Percentiles rank a stretch among this genome's conserved stretches.
Conservation (phyloP, 2,888 invertebrate species). For the Xylocampa areola region DNA sequence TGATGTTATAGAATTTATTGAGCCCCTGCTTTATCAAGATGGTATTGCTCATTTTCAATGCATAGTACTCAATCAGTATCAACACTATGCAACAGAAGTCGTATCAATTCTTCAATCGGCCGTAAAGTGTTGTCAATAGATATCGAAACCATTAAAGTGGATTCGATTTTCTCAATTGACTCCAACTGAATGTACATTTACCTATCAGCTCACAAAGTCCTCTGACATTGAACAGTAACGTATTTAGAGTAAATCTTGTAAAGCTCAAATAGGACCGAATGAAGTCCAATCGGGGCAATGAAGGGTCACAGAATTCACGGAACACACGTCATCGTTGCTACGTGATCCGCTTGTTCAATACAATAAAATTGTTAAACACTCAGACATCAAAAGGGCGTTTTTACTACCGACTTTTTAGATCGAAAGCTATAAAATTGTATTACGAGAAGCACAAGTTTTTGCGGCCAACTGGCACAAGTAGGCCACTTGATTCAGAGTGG, state of each 20-base stretch:
- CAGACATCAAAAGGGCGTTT: constrained; percentile 48
- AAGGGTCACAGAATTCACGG: constrained; percentile 66
- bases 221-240: constrained; percentile 22
- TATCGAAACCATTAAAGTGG: neutral
- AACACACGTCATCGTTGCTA: constrained; percentile 65
- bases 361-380: constrained; percentile 64
- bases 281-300: constrained; percentile 60
- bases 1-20: constrained; percentile 37
- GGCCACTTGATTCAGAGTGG: constrained; percentile 58
- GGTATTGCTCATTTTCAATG: neutral
- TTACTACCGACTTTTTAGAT: constrained; percentile 48
- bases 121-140: neutral
- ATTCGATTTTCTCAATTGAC: neutral
- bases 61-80: neutral
- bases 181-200: constrained; percentile 6
- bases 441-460: constrained; percentile 46
- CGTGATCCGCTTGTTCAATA: constrained; percentile 71
- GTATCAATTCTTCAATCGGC: neutral
- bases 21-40: constrained; percentile 1
- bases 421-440: constrained; percentile 49
- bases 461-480: constrained; percentile 50
- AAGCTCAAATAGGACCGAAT: constrained; percentile 62
- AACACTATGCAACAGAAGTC: neutral
- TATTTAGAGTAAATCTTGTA: constrained; percentile 56
- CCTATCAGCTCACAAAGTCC: constrained; percentile 6